A percentile compares a stretch with the other conserved stretches of the same genome.
Evolutionary conservation across 2,113 vertebrate species (phyloP).

Genomic region (Sylvicapra grimmia): DNA sequence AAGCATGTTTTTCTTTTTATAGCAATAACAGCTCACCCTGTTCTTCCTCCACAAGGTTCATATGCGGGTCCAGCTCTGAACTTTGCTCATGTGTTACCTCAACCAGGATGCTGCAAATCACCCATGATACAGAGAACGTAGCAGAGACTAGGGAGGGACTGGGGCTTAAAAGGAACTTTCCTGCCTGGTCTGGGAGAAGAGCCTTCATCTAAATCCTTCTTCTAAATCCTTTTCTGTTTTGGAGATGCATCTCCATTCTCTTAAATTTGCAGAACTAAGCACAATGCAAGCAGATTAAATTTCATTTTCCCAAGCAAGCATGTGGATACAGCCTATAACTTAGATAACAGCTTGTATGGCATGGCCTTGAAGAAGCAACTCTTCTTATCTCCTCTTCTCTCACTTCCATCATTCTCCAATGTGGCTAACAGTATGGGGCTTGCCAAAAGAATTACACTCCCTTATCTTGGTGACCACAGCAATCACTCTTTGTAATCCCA

Average conservation of each 20-base stretch:
- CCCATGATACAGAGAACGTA: neutral
- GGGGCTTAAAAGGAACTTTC: neutral
- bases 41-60: neutral
- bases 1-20: constrained; percentile 1
- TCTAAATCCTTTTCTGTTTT: neutral
- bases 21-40: neutral
- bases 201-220: neutral
- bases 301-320: neutral
- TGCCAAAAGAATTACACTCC: neutral
- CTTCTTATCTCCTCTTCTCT: neutral
- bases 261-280: neutral
- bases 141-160: neutral
- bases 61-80: neutral
- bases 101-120: neutral
- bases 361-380: neutral
- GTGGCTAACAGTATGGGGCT: neutral
- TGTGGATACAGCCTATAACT: neutral
- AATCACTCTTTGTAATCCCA: neutral
- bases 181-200: neutral
- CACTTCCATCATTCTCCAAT: neutral
- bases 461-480: constrained; percentile 12
- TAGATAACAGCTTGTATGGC: neutral
- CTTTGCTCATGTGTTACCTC: neutral
- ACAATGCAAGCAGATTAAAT: neutral
- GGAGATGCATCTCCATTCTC: neutral